Base-by-base conservation (phyloP, 2,888 invertebrate species). In the Flexamia atlantica region DNA sequence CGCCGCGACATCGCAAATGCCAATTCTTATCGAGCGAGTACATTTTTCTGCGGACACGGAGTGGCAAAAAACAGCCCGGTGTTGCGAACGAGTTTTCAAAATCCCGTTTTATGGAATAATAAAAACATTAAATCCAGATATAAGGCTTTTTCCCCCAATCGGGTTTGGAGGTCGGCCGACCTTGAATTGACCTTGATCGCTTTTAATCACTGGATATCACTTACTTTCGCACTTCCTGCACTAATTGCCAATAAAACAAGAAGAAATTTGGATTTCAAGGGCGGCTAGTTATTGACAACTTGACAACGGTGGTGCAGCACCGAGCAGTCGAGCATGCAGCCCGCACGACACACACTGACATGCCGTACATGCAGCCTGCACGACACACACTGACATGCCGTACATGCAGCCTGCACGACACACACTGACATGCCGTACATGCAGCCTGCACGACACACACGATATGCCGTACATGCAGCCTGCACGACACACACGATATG, bases 201-300 rank as follows among this genome's bases (percentile, higher is more conserved):
- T n/a, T 57, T 36, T 79, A 79, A 79, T 79, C 79, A 28, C 36
- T 79, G 17, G n/a, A 25, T 79, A 79, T 79, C 57, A 57, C 57
- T 79, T 79, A 79, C 79, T 32, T 23, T 79, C 79, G 32, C 79
- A 79, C 79, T 79, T 79, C 79, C 79, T 79, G 79, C 28, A 42
- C 46, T 42, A 28, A 50, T 76, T 42, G 50, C 28, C 42, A 42
- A 46, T 28, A 76, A 46, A 76, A 70, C 70, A 10, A 64, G 28
- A 28, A 64, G 30, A 64, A 64, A 28, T 64, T 64, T 64, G 64
- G 17, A 64, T 28, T 17, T 17, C 64, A 64, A 64, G 64, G 64
- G 17, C 64, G 28, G 5, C 30, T 5, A 3, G 64, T 28, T 64
- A 30, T 28, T 64, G 64, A 30, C 20, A 57, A 20, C 57, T 28